Conservation (phyloP, 1,140 invertebrate species). For the Tetragonula clypearis region DNA sequence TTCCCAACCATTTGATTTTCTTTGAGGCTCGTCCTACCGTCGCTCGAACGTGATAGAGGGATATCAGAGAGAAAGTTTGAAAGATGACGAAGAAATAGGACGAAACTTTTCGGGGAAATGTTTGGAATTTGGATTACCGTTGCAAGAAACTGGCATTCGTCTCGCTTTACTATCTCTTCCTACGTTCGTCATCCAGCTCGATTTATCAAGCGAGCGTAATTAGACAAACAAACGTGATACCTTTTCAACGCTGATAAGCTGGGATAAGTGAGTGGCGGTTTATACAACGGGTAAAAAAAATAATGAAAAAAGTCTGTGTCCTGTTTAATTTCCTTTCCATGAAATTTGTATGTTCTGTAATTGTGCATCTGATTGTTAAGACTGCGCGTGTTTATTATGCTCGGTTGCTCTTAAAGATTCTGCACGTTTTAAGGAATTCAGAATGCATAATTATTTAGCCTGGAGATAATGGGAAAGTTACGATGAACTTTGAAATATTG, state of each 20-base stretch:
- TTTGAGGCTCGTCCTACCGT: neutral
- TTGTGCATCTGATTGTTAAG: too few relatives aligned
- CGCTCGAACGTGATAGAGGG: neutral
- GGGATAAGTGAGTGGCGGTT: neutral
- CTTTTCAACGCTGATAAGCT: neutral
- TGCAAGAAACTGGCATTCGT: too few relatives aligned
- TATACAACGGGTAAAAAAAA: too few relatives aligned
- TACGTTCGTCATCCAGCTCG: neutral
- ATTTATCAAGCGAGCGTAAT: neutral
- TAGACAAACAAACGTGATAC: neutral
- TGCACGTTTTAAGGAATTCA: too few relatives aligned
- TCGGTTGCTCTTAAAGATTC: too few relatives aligned
- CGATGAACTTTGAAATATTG: too few relatives aligned
- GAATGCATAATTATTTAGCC: too few relatives aligned
- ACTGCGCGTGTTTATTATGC: too few relatives aligned
- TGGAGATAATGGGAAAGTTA: too few relatives aligned
- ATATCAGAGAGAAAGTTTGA: slow-evolving; percentile 1
- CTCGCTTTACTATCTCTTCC: too few relatives aligned
- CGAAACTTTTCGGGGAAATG: neutral
- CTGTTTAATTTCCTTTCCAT: neutral
- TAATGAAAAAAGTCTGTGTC: neutral
- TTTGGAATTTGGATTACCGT: neutral
- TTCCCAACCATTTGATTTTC: neutral
- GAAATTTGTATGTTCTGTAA: neutral
- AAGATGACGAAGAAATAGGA: neutral